Percentiles rank a stretch among this genome's conserved stretches.
Conservation (phyloP, 2,888 invertebrate genomes). For the Ophraella communa region DNA sequence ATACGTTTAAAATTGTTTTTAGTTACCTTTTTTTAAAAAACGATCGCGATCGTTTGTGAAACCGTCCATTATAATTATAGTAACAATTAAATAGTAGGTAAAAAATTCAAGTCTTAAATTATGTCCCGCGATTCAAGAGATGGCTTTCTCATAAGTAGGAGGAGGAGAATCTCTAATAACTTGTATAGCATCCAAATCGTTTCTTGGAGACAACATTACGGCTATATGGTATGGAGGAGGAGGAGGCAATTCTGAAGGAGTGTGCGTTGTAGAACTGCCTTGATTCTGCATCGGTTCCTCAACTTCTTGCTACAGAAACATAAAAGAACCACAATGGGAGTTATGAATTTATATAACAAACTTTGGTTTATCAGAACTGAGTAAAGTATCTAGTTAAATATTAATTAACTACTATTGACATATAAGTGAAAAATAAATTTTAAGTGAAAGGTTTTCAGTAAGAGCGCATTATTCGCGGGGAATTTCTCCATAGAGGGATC, state of each 20-base stretch:
- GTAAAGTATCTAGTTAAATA: too few species aligned
- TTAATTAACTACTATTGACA: too few species aligned
- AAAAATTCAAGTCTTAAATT: not conserved
- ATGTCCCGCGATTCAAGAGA: conserved; percentile 62
- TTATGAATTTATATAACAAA: too few species aligned
- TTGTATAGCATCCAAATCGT: conserved; percentile 53
- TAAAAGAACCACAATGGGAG: not conserved
- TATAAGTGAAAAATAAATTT: too few species aligned
- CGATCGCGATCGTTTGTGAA: not conserved
- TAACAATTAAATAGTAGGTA: not conserved
- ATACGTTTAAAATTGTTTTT: not conserved
- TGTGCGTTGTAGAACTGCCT: conserved; percentile 32
- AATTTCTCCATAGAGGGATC: too few species aligned
- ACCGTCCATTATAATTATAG: not conserved
- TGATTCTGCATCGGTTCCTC: conserved; percentile 37
- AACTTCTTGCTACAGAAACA: conserved; percentile 21
- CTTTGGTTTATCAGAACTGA: too few species aligned
- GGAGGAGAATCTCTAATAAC: conserved; percentile 68
- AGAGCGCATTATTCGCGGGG: too few species aligned
- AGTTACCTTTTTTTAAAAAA: too few species aligned
- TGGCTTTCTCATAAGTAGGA: conserved; percentile 77
- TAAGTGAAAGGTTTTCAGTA: too few species aligned
- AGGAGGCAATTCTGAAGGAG: conserved; percentile 63
- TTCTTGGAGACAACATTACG: conserved; percentile 70
- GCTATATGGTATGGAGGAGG: conserved; percentile 89